These are phyloP conservation scores for Acrossocheilus fasciatus DNA, from an alignment of 2,797 vertebrate genomes.

Conservation along the genomic window DNA sequence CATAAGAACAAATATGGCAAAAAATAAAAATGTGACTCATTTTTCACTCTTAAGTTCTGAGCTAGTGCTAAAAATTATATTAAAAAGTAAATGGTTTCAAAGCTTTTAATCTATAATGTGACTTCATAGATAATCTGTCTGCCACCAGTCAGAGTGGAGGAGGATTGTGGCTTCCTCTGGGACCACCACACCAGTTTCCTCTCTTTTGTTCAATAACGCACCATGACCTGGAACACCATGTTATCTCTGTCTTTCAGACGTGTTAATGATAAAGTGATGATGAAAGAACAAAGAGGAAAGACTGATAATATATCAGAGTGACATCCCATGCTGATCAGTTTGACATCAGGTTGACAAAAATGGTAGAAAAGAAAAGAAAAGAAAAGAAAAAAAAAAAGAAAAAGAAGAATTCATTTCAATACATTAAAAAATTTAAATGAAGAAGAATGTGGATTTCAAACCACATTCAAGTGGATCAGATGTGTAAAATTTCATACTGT, in stretches of 20 bases:
- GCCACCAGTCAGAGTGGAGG: not conserved
- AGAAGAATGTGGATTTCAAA: not conserved
- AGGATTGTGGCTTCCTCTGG: slow-evolving; percentile 7
- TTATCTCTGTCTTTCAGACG: slow-evolving; percentile 18
- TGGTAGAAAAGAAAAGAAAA: not conserved
- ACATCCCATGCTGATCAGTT: not conserved
- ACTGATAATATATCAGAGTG: slow-evolving; percentile 32
- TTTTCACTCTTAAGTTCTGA: not conserved
- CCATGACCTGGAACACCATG: slow-evolving; percentile 28
- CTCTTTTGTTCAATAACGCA: slow-evolving; percentile 27
- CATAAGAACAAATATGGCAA: not conserved
- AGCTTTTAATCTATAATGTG: not conserved
- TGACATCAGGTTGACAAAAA: not conserved
- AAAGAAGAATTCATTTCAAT: not conserved
- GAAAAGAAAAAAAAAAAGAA: not conserved
- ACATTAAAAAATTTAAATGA: too few species aligned
- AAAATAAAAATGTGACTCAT: not conserved
- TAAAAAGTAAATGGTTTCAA: not conserved
- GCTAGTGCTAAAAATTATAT: not conserved
- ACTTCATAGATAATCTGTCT: not conserved
- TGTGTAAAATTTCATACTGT: not conserved
- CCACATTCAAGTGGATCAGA: not conserved
- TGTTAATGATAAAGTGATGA: slow-evolving; percentile 28
- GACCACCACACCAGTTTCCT: slow-evolving; percentile 22
- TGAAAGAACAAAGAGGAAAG: slow-evolving; percentile 12